Evolutionary conservation across 2,113 vertebrate species (phyloP).

Genomic region (Bambusicola thoracicus): DNA sequence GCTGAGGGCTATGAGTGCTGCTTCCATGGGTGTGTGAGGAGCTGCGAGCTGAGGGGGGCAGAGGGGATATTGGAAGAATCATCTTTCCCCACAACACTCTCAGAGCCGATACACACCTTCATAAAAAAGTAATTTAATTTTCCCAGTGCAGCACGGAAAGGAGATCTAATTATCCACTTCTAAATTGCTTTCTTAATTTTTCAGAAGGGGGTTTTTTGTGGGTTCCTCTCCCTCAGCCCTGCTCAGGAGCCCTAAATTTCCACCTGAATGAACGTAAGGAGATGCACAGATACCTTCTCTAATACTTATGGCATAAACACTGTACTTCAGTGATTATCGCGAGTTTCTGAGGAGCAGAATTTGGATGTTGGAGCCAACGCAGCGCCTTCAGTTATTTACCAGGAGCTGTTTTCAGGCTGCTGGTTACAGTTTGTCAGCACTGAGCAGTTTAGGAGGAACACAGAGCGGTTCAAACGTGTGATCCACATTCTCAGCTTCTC

Average conservation of each 20-base stretch:
- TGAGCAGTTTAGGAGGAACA: background rate
- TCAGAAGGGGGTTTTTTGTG: conserved; percentile 70
- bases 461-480: fast-evolving
- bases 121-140: conserved; percentile 82
- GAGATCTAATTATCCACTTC: conserved; percentile 79
- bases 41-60: conserved; percentile 18
- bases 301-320: conserved; percentile 56
- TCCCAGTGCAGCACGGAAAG: conserved; percentile 72
- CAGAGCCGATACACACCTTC: conserved; percentile 74
- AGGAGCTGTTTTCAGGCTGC: background rate
- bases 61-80: conserved; percentile 76
- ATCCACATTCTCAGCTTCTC: background rate
- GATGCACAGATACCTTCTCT: background rate
- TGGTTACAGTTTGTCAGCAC: background rate
- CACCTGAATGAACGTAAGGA: conserved; percentile 12
- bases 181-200: conserved; percentile 81
- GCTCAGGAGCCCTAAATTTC: background rate
- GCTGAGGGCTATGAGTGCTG: conserved; percentile 77
- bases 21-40: conserved; percentile 64
- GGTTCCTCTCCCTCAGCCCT: conserved; percentile 47
- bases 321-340: conserved; percentile 5
- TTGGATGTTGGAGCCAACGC: background rate
- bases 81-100: conserved; percentile 66
- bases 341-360: conserved; percentile 33
- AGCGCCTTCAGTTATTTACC: conserved; percentile 66